Evolutionary conservation across 2,797 vertebrate species (phyloP).

Genomic region (Thaleichthys pacificus): DNA sequence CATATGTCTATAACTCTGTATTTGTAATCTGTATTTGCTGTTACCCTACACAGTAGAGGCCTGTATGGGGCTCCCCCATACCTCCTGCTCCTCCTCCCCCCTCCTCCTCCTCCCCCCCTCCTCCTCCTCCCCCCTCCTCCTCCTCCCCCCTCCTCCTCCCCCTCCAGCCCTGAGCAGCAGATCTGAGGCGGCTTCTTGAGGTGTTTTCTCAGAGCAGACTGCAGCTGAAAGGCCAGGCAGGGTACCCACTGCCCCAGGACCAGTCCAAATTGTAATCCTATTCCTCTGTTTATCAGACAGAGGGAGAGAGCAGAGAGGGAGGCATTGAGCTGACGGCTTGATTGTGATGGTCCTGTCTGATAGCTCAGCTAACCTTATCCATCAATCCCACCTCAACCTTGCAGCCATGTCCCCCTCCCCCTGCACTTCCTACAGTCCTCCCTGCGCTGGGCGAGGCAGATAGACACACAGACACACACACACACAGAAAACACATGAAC

Average conservation of each 20-base stretch:
- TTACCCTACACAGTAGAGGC: no score
- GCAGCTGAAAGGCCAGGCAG: slow-evolving; percentile 72
- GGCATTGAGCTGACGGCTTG: slow-evolving; percentile 78
- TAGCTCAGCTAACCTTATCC: slow-evolving; percentile 84
- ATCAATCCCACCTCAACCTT: slow-evolving; percentile 82
- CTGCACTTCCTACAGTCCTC: slow-evolving; percentile 48
- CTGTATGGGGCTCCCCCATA: not conserved
- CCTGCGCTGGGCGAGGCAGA: slow-evolving; percentile 53
- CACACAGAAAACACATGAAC: slow-evolving; percentile 37
- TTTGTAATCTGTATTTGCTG: no score
- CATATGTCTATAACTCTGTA: no score
- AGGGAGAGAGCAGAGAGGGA: slow-evolving; percentile 70
- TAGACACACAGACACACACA: slow-evolving; percentile 48
- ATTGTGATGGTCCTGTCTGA: slow-evolving; percentile 86
- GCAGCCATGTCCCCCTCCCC: slow-evolving; percentile 67
- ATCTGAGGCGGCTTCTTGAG: slow-evolving; percentile 70
- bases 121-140: no score
- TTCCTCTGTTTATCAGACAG: slow-evolving; percentile 86
- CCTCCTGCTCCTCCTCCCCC: no score
- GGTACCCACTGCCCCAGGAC: slow-evolving; percentile 73
- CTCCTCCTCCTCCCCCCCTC: no score
- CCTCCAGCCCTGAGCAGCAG: slow-evolving; percentile 55
- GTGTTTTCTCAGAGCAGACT: slow-evolving; percentile 69
- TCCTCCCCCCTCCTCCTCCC: slow-evolving; percentile 32
- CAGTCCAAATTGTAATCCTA: slow-evolving; percentile 83